These are phyloP conservation scores for Artibeus jamaicensis DNA, from an alignment of 2,797 vertebrate species.

Conservation along the genomic window DNA sequence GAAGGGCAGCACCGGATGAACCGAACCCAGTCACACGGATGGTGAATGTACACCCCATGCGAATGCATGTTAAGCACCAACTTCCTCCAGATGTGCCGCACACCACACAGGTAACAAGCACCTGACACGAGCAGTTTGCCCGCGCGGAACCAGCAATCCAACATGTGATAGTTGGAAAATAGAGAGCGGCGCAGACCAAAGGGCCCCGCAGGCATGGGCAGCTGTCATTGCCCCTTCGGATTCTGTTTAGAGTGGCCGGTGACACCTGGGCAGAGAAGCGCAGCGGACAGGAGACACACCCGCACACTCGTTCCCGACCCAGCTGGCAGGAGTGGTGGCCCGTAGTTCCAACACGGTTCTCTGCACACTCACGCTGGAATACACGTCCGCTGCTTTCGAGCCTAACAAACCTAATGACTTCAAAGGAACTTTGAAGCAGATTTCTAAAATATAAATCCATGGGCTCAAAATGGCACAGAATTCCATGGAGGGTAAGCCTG, in stretches of 20 bases:
- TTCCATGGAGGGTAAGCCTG: background rate
- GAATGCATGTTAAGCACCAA: too few relatives aligned
- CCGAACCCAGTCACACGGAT: accelerated
- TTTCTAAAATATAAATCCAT: background rate
- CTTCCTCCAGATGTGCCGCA: background rate
- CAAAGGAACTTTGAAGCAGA: background rate
- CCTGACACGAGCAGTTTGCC: background rate
- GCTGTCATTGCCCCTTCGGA: too few relatives aligned
- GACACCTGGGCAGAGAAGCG: too few relatives aligned
- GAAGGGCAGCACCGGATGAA: background rate
- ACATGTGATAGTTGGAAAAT: accelerated
- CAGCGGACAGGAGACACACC: too few relatives aligned
- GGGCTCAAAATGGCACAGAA: background rate
- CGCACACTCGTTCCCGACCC: too few relatives aligned
- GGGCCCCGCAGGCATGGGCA: too few relatives aligned
- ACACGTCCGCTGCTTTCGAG: background rate
- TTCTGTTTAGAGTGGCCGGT: too few relatives aligned
- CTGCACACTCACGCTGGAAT: too few relatives aligned
- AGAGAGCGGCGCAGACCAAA: too few relatives aligned
- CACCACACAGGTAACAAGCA: too few relatives aligned
- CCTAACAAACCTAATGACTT: background rate
- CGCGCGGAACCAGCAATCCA: background rate
- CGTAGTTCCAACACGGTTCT: background rate
- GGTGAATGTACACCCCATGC: too few relatives aligned
- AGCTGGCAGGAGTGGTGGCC: too few relatives aligned